Conservation (phyloP, 2,888 invertebrate genomes). For the Machimus atricapillus region DNA sequence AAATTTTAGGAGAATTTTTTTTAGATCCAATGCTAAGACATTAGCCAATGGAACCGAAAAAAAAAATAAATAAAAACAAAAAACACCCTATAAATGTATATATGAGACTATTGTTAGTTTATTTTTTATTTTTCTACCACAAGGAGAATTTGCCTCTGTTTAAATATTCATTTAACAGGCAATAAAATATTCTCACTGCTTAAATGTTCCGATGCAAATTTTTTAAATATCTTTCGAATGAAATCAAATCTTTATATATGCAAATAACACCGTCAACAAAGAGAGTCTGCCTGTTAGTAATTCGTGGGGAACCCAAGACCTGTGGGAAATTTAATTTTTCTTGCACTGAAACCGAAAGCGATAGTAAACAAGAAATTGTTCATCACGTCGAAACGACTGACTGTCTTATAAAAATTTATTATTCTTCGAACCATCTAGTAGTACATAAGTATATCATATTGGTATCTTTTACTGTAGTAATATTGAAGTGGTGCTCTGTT, state of each 20-base stretch:
- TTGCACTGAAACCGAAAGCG: not conserved
- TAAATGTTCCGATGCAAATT: not conserved
- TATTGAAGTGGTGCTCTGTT: no score
- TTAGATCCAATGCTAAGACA: no score
- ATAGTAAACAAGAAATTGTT: conserved; percentile 13
- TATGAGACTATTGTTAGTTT: not conserved
- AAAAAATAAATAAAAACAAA: no score
- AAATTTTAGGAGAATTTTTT: no score
- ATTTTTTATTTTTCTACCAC: not conserved
- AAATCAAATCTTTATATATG: not conserved
- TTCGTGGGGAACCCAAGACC: not conserved
- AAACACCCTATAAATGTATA: no score
- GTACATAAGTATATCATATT: not conserved
- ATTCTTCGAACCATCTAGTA: not conserved
- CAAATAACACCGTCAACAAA: not conserved
- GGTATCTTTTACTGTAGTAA: not conserved
- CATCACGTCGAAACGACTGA: not conserved
- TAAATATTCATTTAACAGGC: not conserved
- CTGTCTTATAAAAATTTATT: not conserved
- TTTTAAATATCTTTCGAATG: not conserved
- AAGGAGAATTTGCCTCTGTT: not conserved
- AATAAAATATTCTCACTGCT: not conserved
- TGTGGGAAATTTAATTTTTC: not conserved
- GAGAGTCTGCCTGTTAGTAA: not conserved
- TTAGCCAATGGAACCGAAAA: no score